A percentile compares a stretch with the other conserved stretches of the same genome.
Evolutionary conservation across 2,797 vertebrate species (phyloP).

Genomic region (Halcyon chelicuti): DNA sequence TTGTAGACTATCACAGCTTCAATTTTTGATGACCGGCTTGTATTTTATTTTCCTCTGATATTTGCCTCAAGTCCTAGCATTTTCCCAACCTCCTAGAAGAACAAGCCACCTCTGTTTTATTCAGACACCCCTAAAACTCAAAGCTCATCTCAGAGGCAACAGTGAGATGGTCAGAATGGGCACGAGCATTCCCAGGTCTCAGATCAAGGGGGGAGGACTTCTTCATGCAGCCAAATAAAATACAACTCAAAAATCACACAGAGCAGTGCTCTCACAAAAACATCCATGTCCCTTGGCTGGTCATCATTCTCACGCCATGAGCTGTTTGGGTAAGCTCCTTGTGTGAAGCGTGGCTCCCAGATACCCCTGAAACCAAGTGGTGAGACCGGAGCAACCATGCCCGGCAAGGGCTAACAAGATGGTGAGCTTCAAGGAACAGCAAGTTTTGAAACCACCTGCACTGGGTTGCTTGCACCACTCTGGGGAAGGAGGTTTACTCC

Average conservation of each 20-base stretch:
- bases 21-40: not conserved
- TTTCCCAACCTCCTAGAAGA: not conserved
- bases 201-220: not conserved
- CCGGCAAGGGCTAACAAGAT: not conserved
- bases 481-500: not conserved
- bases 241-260: not conserved
- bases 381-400: not conserved
- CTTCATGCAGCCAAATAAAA: not conserved
- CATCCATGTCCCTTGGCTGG: fast-evolving
- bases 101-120: fast-evolving
- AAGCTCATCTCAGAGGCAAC: not conserved
- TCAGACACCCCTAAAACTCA: not conserved
- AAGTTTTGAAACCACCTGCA: not conserved
- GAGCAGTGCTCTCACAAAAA: not conserved
- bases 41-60: not conserved
- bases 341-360: not conserved
- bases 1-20: not conserved
- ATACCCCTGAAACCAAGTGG: fast-evolving
- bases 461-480: not conserved
- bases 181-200: not conserved
- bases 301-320: fast-evolving
- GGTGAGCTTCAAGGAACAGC: not conserved
- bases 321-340: not conserved
- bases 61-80: not conserved
- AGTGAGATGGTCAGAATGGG: not conserved